Base-by-base conservation (phyloP, 2,888 invertebrate genomes). In the Tribolium freemani region DNA sequence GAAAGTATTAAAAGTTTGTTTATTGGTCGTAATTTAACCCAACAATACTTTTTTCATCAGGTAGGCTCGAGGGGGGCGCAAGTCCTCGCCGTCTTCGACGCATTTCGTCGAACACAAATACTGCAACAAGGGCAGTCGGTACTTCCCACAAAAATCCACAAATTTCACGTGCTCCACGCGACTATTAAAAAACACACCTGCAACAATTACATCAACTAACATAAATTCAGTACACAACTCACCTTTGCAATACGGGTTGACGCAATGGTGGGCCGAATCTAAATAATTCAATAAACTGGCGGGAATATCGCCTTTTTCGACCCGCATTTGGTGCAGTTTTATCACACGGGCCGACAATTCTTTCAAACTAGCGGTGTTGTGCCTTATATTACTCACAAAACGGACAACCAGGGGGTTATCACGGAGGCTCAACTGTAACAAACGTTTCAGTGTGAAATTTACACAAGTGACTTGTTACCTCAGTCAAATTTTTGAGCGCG, bases 71-170 rank as follows among this genome's bases (percentile, higher is more conserved):
- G 91, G 90, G 0, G 87, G 86, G 80, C 88, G 88, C 66, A 88
- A 88, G 77, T 90, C 88, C 57, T 86, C 86, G 75, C 86, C 91
- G 83, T 90, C 90, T 51, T 91, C 90, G 63, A 93, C 92, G 84
- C 96, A 96, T 82, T 91, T 92, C 2, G 96, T 93, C 68, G 96
- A 96, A 86, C 97, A 97, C 72, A 97, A 88, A 85, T 96, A 97
- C 86, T 97, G 97, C 75, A 99, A 87, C 71, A 99, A 87, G 0
- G 99, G 99, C 54, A 99, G 93, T 21, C 97, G 92, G 86, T 98
- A 99, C 87, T 98, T 98, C 31, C 99, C 99, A 85, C 99, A 99
- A 85, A 99, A 99, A 86, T 99, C 99, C 0, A 99, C 99, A 86
- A 99, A 99, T 86, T 99, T 99, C 20, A 99, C 95, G 85, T 99